Evolutionary conservation across 2,113 vertebrate species (phyloP), one percentile per base, ranked within the genome.

Genomic region (Pogonocichla stellata): DNA sequence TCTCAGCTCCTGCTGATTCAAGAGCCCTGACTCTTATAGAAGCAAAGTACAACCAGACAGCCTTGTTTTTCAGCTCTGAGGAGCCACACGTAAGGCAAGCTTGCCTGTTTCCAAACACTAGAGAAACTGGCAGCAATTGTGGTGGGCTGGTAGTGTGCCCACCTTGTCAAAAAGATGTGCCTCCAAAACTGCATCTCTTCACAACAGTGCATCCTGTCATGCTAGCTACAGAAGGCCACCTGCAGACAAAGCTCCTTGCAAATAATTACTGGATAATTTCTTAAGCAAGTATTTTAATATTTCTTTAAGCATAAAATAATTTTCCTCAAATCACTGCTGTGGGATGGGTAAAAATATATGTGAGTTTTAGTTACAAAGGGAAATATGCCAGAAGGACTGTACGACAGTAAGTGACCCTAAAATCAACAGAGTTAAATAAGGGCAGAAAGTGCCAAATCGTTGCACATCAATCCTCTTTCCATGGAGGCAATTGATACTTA

Each of bases 111-210:
- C n/a, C 48, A 25, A 34, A 23, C 60, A 25, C 56, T 25, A 42
- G 19, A 54, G 56, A 84, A 78, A 71, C 2, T 0, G 10, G 25
- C 33, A 81, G 51, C 15, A 42, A 3, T 20, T 31, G 8, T 8
- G 6, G 12, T 19, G n/a, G 23, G 58, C 40, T 43, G 50, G 10
- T 73, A 33, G 12, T 3, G 2, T 36, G 14, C 12, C 20, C 13
- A 50, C 26, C 64, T 73, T 50, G 42, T 33, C 47, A 74, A 31
- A 88, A 40, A 78, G 48, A 8, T 0, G 1, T 14, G 10, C 4
- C 18, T 26, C 50, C 17, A 29, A 61, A 80, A 10, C 3, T 1
- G 0, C 1, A 1, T 38, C 14, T 88, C 51, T 4, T 50, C 22
- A 14, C 4, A 5, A 8, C 2, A 43, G 14, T 19, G 11, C 28